Percentiles rank a stretch among this genome's conserved stretches.
These are phyloP conservation scores for Leptestheria dahalacensis DNA, from an alignment of 1,140 invertebrate genomes.

Conservation along the genomic window DNA sequence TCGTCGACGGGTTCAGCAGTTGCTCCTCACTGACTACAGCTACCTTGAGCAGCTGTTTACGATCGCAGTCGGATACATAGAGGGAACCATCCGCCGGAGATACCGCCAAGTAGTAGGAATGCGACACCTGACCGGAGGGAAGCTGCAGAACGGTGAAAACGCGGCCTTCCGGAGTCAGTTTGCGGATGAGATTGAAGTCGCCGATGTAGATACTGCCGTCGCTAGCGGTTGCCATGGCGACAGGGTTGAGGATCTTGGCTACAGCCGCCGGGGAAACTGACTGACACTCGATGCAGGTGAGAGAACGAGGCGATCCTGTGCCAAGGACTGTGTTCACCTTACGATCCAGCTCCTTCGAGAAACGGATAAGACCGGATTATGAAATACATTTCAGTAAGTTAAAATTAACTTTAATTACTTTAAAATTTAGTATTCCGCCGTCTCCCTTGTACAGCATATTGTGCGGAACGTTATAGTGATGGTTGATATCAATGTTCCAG, in stretches of 20 bases:
- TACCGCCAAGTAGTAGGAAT: constrained; percentile 71
- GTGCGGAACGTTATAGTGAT: constrained; percentile 96
- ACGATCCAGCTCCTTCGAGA: constrained; percentile 16
- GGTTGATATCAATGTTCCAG: constrained; percentile 94
- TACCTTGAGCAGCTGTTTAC: constrained; percentile 52
- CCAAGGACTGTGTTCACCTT: constrained; percentile 86
- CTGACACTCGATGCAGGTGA: constrained; percentile 65
- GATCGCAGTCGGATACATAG: constrained; percentile 90
- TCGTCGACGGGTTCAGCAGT: constrained; percentile 15
- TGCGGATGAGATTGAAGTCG: constrained; percentile 87
- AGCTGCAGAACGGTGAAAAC: constrained; percentile 86
- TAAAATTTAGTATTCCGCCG: constrained; percentile 81
- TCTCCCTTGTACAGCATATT: constrained; percentile 93
- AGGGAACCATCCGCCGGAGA: constrained; percentile 87
- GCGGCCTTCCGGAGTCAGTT: constrained; percentile 78
- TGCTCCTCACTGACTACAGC: constrained; percentile 8
- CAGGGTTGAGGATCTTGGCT: constrained; percentile 72
- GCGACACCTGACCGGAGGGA: constrained; percentile 39
- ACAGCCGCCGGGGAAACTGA: constrained; percentile 58
- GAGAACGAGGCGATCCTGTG: constrained; percentile 65
- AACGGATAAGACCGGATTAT: background rate
- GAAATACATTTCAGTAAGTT: background rate
- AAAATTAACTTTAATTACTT: constrained; percentile 58
- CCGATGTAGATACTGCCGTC: constrained; percentile 94
- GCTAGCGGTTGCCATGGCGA: constrained; percentile 79